Evolutionary conservation across 2,888 invertebrate genomes (phyloP), one percentile per base, ranked within the genome.

Genomic region (Dryobotodes eremita): DNA sequence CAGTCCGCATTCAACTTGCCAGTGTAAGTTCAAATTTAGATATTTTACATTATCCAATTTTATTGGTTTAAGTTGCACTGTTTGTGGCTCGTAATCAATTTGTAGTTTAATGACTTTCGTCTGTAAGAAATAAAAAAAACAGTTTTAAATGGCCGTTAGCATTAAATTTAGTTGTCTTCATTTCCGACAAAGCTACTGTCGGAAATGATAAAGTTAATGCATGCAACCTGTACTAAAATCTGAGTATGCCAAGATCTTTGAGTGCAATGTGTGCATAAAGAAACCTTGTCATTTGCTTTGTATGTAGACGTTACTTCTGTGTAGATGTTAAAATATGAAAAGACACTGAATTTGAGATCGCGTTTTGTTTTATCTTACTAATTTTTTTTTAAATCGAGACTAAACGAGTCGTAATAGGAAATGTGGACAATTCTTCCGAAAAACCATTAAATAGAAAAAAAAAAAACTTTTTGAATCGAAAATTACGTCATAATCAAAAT

Each of bases 1-100:
- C 99, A 99, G 96, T 99, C 99, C 86, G 99, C 99, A 64, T 99
- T 99, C 95, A 99, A 98, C 92, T 97, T 98, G 88, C 97, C 98
- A 46, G 97, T 97, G 98, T 98, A 94, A 97, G 98, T 97, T 53
- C 10, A 26, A 13, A 17, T 57, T 36, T 59, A n/a, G 7, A n/a
- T 62, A 23, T 36, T 36, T 36, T 23, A 64, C 36, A 62, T 20
- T 20, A 17, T 62, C 6, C 31, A n/a, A 23, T 31, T 64, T 64
- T 36, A 64, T 36, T 11, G 62, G 6, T 61, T 11, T 31, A 6
- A 20, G 2, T 10, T 31, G 5, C 62, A 64, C 23, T 23, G 36
- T 64, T 23, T 36, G 23, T 42, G 36, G 15, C 3, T 64, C 23
- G n/a, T 17, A n/a, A 65, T 26, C 0, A 20, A n/a, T 48, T 48